Base-by-base conservation (phyloP, 2,888 invertebrate genomes). In the Aphidius colemani region DNA sequence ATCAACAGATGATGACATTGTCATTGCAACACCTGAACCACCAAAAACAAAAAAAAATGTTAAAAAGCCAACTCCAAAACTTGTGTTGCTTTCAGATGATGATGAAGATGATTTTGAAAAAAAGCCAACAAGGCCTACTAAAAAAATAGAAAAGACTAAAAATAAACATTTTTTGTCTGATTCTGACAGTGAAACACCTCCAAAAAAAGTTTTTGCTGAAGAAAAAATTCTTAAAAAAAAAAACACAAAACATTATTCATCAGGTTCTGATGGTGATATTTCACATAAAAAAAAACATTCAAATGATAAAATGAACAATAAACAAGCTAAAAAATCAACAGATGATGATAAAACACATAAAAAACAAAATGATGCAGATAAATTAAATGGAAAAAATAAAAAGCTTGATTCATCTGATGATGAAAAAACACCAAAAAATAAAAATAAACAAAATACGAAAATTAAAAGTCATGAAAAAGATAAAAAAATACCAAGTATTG, bases 181-280 rank as follows among this genome's bases (percentile, higher is more conserved):
- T 71, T 85, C 85, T 18, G 84, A 84, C 1, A 83, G 84, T 68
- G 83, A 85, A 5, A 41, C 41, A 46, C 48, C 57, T 7, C n/a
- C 9, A 30, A 57, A 45, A 8, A 58, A 53, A 63, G 63, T 74
- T 56, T 74, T 2, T 45, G 39, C 13, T 75, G 61, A 72, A 73
- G 53, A 81, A 80, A 65, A 67, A 74, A 39, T 68, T 30, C 3
- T 30, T 30, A 30, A 30, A 4, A 30, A 30, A 4, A 30, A 30
- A 30, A 30, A 30, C 3, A 5, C 30, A 2, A 30, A 30, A 60
- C 71, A 76, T 55, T 73, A 79, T 18, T 66, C 82, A 7, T 78
- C 78, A 53, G 82, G 83, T 71, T 85, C 85, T 18, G 84, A 84
- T 1, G 83, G 84, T 68, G 83, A 85, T 6, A 41, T 30, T 51